A percentile compares a stretch with the other conserved stretches of the same genome.
phyloP scores from a whole-genome alignment of 2,113 vertebrate species.

The Spea multiplicata region DNA sequence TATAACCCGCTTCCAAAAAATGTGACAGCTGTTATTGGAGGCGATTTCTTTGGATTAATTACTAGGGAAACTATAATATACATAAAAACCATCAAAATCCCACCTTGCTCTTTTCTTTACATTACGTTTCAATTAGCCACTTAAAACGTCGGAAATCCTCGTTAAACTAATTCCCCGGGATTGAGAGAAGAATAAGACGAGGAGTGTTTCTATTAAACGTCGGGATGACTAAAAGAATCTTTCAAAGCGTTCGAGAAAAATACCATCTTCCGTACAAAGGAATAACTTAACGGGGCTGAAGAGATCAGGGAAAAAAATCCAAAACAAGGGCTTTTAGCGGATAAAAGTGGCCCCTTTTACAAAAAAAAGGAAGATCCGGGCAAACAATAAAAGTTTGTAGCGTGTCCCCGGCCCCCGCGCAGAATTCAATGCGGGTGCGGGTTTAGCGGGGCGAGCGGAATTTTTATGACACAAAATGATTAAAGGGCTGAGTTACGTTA shows the following conservation, averaged over 20 bases:
- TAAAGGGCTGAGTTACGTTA: too few relatives aligned
- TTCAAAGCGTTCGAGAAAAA: constrained; percentile 1
- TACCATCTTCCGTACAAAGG: constrained; percentile 19
- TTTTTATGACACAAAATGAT: too few relatives aligned
- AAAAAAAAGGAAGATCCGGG: background rate
- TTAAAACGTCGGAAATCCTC: constrained; percentile 47
- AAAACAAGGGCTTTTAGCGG: constrained; percentile 7
- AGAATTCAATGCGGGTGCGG: background rate
- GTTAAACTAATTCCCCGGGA: constrained; percentile 40
- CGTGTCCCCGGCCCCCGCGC: background rate
- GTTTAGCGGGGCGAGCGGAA: constrained; percentile 21
- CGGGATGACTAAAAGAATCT: constrained; percentile 28
- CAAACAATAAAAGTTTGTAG: background rate
- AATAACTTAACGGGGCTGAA: constrained; percentile 1
- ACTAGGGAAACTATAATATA: constrained; percentile 52
- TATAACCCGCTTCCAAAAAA: background rate
- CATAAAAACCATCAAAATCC: constrained; percentile 50
- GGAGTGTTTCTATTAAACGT: constrained; percentile 43
- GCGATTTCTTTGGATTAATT: constrained; percentile 60
- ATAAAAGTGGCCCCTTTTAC: constrained; percentile 1
- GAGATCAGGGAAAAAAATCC: constrained; percentile 8
- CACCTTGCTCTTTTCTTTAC: constrained; percentile 49
- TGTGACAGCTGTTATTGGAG: constrained; percentile 46
- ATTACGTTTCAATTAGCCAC: constrained; percentile 51
- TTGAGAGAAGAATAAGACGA: background rate